Evolutionary conservation across 2,888 invertebrate species (phyloP), one percentile per base, ranked within the genome.

Genomic region (Itoplectis maculator): DNA sequence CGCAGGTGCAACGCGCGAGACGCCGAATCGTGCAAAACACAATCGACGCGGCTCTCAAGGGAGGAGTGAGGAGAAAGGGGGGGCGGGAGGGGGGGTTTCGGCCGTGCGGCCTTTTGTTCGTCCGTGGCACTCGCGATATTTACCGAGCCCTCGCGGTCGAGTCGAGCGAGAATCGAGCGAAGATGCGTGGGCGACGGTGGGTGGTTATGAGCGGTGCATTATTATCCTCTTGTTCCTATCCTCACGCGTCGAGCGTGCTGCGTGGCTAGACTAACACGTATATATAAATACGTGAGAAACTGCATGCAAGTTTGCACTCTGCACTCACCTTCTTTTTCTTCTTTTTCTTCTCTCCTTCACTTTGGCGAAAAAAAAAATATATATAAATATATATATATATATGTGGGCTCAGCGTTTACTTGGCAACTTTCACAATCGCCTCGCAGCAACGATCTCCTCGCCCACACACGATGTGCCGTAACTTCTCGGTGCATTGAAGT

Each of bases 171-270:
- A 77, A 73, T 51, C 59, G 72, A 75, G 49, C 82, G 69, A 49
- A 82, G 69, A 70, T 45, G 86, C 86, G 88, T 88, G 87, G 88
- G 88, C 78, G 85, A 59, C 49, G 23, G 86, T 87, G 82, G 87
- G 88, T 87, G 88, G 84, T 77, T 82, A 74, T 81, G 51, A 40
- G 81, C 70, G 78, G 56, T 49, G 79, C 81, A 72, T 79, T 82
- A 82, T 84, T 86, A 83, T 84, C 80, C 68, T 82, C 84, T 83
- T 83, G 78, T 74, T 74, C 65, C n/a, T 47, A 65, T 78, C 74
- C 20, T 18, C 49, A 66, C 59, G 49, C 13, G 49, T 54, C 23
- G 15, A 18, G 15, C n/a, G n/a, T 65, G 42, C 54, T 68, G 68
- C 49, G 15, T 49, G 42, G 59, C 42, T 65, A 63, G 20, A 35